Evolutionary conservation across 2,797 vertebrate genomes (phyloP).

Genomic region (Bucorvus abyssinicus): DNA sequence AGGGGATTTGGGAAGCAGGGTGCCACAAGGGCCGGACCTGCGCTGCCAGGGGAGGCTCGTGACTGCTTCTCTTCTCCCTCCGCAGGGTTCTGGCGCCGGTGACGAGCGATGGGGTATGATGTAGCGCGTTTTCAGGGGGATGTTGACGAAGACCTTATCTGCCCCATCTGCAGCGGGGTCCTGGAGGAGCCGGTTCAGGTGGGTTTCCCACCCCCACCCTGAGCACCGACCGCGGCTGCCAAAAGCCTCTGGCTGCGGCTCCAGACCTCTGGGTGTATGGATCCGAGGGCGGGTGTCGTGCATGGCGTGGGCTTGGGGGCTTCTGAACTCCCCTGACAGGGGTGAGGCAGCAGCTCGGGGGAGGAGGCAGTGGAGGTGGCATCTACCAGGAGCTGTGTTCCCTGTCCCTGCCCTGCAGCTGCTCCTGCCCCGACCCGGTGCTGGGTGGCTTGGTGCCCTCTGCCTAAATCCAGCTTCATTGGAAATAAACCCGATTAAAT

Average conservation of each 20-base stretch:
- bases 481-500: neutral
- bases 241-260: neutral
- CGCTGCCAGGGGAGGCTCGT: too few relatives aligned
- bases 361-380: neutral
- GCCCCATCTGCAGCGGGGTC: constrained; percentile 98
- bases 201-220: neutral
- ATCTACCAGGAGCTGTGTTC: too few relatives aligned
- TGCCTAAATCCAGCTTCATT: neutral
- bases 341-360: neutral
- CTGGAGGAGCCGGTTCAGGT: constrained; percentile 98
- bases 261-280: neutral
- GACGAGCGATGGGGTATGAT: constrained; percentile 99
- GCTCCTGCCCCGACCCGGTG: fast-evolving
- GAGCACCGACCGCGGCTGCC: neutral
- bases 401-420: neutral
- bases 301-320: neutral
- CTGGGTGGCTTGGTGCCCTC: neutral
- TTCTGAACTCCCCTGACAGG: neutral
- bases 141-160: constrained; percentile 97
- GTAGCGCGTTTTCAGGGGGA: constrained; percentile 96
- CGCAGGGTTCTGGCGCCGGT: constrained; percentile 77
- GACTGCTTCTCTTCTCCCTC: neutral
- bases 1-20: neutral
- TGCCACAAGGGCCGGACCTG: too few relatives aligned
- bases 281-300: neutral